A percentile compares a stretch with the other conserved stretches of the same genome.
Evolutionary conservation across 2,113 vertebrate genomes (phyloP).

Genomic region (Alethe castanea): DNA sequence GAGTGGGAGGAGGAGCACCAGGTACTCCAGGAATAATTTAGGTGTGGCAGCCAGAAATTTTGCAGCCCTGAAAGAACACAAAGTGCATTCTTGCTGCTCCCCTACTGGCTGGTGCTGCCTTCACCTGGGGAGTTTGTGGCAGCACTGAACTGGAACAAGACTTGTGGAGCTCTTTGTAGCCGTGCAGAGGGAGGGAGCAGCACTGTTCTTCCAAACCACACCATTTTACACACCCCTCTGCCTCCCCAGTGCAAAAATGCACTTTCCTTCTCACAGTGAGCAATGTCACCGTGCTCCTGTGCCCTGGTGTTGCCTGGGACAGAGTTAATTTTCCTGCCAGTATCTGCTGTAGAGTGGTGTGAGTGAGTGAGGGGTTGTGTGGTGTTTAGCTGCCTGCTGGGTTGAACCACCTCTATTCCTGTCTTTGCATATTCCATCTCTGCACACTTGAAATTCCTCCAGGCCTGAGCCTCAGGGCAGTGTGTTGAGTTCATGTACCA

Average conservation of each 20-base stretch:
- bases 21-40: slow-evolving; percentile 35
- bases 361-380: not conserved
- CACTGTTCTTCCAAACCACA: not conserved
- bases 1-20: slow-evolving; percentile 4
- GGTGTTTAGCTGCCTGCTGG: not conserved
- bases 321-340: not conserved
- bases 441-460: slow-evolving; percentile 36
- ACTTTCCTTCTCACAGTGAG: not conserved
- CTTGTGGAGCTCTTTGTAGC: not conserved
- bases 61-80: not conserved
- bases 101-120: not conserved
- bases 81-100: not conserved
- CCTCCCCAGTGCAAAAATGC: not conserved
- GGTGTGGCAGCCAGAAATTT: not conserved
- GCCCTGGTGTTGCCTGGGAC: not conserved
- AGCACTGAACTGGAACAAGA: not conserved
- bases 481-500: not conserved
- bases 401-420: not conserved
- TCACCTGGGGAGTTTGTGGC: not conserved
- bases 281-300: not conserved
- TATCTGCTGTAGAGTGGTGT: not conserved
- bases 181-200: not conserved
- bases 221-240: not conserved
- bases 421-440: not conserved
- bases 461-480: not conserved